phyloP scores from a whole-genome alignment of 2,888 invertebrate genomes.

The Endomychus coccineus region DNA sequence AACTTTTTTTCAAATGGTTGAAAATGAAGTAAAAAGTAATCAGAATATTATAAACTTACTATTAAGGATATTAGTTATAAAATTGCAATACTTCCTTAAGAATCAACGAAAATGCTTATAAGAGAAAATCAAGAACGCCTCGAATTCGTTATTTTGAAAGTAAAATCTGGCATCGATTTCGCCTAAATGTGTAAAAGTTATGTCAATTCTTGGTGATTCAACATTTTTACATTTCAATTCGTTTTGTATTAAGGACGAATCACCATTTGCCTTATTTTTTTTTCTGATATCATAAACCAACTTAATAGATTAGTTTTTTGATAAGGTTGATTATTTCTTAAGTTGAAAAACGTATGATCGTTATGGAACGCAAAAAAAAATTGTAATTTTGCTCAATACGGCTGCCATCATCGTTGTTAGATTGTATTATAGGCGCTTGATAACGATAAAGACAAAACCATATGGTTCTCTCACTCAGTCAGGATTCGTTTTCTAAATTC shows the following conservation, averaged over 20 bases:
- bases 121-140: too few relatives aligned
- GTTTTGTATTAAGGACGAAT: conserved; percentile 6
- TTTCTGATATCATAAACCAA: conserved; percentile 8
- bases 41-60: too few relatives aligned
- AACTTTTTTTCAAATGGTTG: too few relatives aligned
- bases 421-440: conserved; percentile 14
- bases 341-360: conserved; percentile 8
- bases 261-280: conserved; percentile 13
- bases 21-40: too few relatives aligned
- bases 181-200: not conserved
- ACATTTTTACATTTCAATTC: conserved; percentile 1
- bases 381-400: conserved; percentile 21
- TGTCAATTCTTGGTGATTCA: conserved; percentile 11
- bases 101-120: too few relatives aligned
- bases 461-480: not conserved
- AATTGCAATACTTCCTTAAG: too few relatives aligned
- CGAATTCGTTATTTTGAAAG: too few relatives aligned
- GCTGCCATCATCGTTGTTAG: conserved; percentile 22
- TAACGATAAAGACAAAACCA: conserved; percentile 2
- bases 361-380: not conserved
- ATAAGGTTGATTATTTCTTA: conserved; percentile 19
- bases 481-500: conserved; percentile 6
- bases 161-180: too few relatives aligned
- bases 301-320: conserved; percentile 11
- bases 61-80: too few relatives aligned